A percentile compares a stretch with the other conserved stretches of the same genome.
Evolutionary conservation across 2,113 vertebrate genomes (phyloP).

Genomic region (Xyliphius kryptos): DNA sequence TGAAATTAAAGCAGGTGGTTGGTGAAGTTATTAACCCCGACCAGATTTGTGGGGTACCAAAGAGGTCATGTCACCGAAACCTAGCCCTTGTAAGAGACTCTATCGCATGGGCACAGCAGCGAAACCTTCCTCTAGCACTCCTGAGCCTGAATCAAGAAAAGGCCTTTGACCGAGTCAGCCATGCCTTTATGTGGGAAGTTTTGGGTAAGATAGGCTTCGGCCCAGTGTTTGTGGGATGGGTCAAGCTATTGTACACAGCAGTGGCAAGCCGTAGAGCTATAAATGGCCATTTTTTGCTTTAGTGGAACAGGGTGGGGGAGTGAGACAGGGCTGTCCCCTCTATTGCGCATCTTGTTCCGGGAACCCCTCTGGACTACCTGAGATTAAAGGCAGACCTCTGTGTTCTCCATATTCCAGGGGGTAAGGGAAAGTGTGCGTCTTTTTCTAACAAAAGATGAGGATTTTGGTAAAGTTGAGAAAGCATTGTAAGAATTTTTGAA

Average conservation of each 20-base stretch:
- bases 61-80: not conserved
- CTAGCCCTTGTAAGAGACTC: slow-evolving; percentile 2
- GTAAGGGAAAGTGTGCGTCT: no score
- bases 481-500: no score
- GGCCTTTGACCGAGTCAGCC: slow-evolving; percentile 19
- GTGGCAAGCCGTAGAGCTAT: not conserved
- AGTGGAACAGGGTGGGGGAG: not conserved
- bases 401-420: no score
- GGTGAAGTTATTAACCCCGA: not conserved
- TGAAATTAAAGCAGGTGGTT: not conserved
- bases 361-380: no score
- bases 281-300: not conserved
- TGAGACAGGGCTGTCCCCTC: no score
- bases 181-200: not conserved
- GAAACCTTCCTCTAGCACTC: not conserved
- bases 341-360: no score
- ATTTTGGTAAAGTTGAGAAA: no score
- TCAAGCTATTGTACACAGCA: not conserved
- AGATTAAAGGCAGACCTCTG: no score
- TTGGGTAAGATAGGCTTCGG: not conserved
- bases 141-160: slow-evolving; percentile 24
- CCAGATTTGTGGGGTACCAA: slow-evolving; percentile 1
- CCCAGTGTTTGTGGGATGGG: not conserved
- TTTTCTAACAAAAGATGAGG: no score
- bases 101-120: not conserved